These are phyloP conservation scores for Sphaeridia pumilis DNA, from an alignment of 2,888 invertebrate genomes.

Conservation along the genomic window DNA sequence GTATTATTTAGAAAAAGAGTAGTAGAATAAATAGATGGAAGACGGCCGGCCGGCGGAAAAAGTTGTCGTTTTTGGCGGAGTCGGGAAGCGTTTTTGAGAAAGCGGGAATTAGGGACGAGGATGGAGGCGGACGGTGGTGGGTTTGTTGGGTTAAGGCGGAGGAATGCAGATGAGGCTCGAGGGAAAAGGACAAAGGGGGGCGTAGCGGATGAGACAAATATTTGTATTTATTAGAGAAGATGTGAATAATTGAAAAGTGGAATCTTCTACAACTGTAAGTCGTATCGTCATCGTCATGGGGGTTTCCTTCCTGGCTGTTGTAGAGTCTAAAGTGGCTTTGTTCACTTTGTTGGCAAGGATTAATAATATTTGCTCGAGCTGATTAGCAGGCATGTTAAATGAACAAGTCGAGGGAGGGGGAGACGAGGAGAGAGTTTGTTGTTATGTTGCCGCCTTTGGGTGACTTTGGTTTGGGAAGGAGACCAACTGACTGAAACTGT, in stretches of 20 bases:
- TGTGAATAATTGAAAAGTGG: background rate
- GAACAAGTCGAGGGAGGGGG: no score
- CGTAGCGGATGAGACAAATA: background rate
- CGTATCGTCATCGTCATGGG: background rate
- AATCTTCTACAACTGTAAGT: background rate
- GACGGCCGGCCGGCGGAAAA: background rate
- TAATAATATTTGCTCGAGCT: no score
- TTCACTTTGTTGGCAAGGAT: no score
- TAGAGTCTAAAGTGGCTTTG: no score
- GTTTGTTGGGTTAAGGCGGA: background rate
- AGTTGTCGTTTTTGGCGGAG: no score
- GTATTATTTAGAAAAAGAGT: background rate
- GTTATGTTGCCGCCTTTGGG: no score
- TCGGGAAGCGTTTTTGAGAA: background rate
- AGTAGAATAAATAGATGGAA: background rate
- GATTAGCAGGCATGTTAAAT: no score
- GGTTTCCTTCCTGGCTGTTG: no score
- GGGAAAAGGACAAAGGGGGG: background rate
- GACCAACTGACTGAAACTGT: no score
- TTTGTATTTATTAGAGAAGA: background rate
- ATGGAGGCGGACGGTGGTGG: background rate
- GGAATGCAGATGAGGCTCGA: background rate
- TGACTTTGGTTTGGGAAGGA: no score
- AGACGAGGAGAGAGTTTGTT: no score
- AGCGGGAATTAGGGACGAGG: background rate